A percentile compares a stretch with the other conserved stretches of the same genome.
Conservation (phyloP, 2,113 vertebrate genomes). For the Holacanthus passer region DNA sequence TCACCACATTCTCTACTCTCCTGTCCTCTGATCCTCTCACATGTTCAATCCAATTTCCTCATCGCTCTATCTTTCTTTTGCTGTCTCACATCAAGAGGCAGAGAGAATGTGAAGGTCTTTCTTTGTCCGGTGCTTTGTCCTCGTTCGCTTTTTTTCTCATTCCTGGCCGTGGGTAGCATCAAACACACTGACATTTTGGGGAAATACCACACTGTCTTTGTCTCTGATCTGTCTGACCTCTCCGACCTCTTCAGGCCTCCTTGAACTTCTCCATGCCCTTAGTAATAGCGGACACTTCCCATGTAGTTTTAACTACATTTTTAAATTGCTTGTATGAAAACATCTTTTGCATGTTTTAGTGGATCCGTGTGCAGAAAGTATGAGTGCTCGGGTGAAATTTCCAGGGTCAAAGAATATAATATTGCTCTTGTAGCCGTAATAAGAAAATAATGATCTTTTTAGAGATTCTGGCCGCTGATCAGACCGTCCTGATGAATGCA, state of each 20-base stretch:
- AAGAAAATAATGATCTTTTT: conserved; percentile 61
- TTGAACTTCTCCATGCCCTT: conserved; percentile 6
- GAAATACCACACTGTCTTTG: conserved; percentile 64
- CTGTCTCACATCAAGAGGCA: conserved; percentile 18
- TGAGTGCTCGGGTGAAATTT: neutral
- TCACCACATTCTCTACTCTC: conserved; percentile 2
- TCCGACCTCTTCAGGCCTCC: conserved; percentile 46
- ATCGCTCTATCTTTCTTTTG: conserved; percentile 48
- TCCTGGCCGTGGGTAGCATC: conserved; percentile 52
- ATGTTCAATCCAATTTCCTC: conserved; percentile 65
- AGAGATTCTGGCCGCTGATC: conserved; percentile 39
- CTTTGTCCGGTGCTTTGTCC: conserved; percentile 35
- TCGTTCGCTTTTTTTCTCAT: conserved; percentile 23
- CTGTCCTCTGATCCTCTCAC: conserved; percentile 31
- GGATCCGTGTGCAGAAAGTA: neutral
- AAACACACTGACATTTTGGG: conserved; percentile 76
- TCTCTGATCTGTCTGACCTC: conserved; percentile 29
- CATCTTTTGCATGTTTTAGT: neutral
- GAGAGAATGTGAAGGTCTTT: conserved; percentile 34
- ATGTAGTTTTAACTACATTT: neutral
- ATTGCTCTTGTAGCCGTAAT: conserved; percentile 27
- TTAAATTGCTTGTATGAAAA: conserved; percentile 3
- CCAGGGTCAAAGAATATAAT: conserved; percentile 13
- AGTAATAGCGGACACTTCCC: neutral
- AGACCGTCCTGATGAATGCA: conserved; percentile 55